Conservation (phyloP, 2,797 vertebrate genomes). For the Cossypha niveicapilla region DNA sequence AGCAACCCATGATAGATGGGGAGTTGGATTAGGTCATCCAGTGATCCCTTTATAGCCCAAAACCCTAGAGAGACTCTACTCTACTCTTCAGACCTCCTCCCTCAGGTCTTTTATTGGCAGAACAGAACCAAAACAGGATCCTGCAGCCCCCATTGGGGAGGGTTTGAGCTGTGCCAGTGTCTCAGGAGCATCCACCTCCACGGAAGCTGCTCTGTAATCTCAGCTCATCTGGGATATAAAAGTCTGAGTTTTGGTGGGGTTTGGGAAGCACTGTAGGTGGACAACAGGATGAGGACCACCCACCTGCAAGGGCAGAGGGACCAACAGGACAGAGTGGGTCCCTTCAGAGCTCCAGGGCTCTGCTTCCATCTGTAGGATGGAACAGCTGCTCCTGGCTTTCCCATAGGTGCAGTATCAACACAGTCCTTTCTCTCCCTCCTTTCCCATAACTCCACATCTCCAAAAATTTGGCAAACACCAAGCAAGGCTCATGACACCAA, state of each 20-base stretch:
- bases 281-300: neutral
- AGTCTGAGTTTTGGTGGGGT: neutral
- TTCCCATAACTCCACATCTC: neutral
- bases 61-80: neutral
- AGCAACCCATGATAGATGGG: neutral
- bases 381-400: neutral
- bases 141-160: neutral
- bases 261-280: neutral
- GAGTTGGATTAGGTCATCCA: neutral
- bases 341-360: neutral
- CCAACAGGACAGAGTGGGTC: rapidly evolving
- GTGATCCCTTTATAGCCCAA: neutral
- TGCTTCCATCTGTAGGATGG: rapidly evolving
- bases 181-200: neutral
- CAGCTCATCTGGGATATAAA: neutral
- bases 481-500: neutral
- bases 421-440: neutral
- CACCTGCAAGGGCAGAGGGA: neutral
- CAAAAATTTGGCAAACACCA: neutral
- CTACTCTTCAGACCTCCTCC: neutral
- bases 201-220: neutral
- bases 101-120: neutral
- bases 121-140: neutral
- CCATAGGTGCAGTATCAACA: neutral
- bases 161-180: neutral